phyloP scores from a whole-genome alignment of 2,797 vertebrate genomes.

The Adrianichthys oophorus region DNA sequence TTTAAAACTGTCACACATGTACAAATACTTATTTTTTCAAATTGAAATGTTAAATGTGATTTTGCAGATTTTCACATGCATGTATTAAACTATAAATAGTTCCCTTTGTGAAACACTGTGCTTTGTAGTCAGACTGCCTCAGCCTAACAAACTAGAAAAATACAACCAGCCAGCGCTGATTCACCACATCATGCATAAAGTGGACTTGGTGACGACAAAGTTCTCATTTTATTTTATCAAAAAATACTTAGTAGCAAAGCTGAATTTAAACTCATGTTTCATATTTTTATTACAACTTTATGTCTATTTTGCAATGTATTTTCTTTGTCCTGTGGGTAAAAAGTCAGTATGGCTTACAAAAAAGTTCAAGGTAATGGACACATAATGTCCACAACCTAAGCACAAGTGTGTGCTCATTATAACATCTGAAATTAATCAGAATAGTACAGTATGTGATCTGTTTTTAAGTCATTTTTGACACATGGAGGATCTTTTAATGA shows the following conservation, averaged over 20 bases:
- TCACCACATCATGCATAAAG: conserved; percentile 25
- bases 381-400: neutral
- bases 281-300: conserved; percentile 41
- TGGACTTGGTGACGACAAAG: conserved; percentile 12
- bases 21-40: conserved; percentile 30
- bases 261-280: conserved; percentile 41
- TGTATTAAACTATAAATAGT: conserved; percentile 33
- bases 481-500: conserved; percentile 28
- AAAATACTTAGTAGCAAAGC: conserved; percentile 70
- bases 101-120: conserved; percentile 69
- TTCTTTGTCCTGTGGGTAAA: conserved; percentile 53
- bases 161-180: conserved; percentile 48
- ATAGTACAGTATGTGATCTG: conserved; percentile 25
- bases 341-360: conserved; percentile 41
- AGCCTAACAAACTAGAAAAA: conserved; percentile 50
- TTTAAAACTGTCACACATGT: conserved; percentile 36
- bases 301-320: conserved; percentile 40
- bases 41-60: conserved; percentile 21
- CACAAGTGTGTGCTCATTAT: neutral
- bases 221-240: conserved; percentile 22
- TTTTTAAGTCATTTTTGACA: conserved; percentile 36
- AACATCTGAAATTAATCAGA: conserved; percentile 7
- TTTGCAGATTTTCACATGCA: conserved; percentile 53
- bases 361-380: conserved; percentile 32
- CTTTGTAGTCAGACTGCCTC: conserved; percentile 38